Evolutionary conservation across 1,140 invertebrate genomes (phyloP).

Genomic region (Rhizoglyphus robini): DNA sequence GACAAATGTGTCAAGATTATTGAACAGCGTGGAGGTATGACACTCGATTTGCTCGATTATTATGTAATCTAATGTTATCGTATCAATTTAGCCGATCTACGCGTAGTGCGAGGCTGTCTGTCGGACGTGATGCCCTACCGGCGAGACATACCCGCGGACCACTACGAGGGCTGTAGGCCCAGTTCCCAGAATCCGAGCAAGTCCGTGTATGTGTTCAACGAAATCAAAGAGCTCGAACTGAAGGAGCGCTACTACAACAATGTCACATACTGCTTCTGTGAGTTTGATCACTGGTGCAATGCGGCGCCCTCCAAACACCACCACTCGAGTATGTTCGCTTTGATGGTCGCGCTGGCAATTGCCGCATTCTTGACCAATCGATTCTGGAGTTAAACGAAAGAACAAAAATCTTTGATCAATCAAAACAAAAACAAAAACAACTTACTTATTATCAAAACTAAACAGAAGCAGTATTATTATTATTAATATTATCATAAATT

Average conservation of each 20-base stretch:
- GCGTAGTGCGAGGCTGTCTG: slow-evolving; percentile 70
- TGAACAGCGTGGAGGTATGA: slow-evolving; percentile 64
- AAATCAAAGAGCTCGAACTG: slow-evolving; percentile 67
- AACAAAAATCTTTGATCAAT: neutral
- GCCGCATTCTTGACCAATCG: too few relatives aligned
- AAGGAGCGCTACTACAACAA: slow-evolving; percentile 67
- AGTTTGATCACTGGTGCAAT: slow-evolving; percentile 78
- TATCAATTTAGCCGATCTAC: slow-evolving; percentile 57
- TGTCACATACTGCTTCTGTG: slow-evolving; percentile 77
- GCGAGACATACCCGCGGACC: slow-evolving; percentile 78
- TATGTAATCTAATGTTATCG: neutral
- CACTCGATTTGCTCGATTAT: neutral
- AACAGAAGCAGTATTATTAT: neutral
- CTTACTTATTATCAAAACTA: neutral
- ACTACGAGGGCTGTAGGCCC: slow-evolving; percentile 70
- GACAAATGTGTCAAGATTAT: slow-evolving; percentile 83
- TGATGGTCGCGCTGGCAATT: neutral
- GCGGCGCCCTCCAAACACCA: slow-evolving; percentile 22
- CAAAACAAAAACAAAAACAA: neutral
- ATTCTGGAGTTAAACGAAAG: too few relatives aligned
- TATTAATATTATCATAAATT: neutral
- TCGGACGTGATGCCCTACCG: slow-evolving; percentile 58
- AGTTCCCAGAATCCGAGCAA: slow-evolving; percentile 61
- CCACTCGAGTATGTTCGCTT: too few relatives aligned
- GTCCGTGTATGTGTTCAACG: slow-evolving; percentile 73